phyloP scores from a whole-genome alignment of 2,888 invertebrate species.

The Caenorhabditis macrosperma region DNA sequence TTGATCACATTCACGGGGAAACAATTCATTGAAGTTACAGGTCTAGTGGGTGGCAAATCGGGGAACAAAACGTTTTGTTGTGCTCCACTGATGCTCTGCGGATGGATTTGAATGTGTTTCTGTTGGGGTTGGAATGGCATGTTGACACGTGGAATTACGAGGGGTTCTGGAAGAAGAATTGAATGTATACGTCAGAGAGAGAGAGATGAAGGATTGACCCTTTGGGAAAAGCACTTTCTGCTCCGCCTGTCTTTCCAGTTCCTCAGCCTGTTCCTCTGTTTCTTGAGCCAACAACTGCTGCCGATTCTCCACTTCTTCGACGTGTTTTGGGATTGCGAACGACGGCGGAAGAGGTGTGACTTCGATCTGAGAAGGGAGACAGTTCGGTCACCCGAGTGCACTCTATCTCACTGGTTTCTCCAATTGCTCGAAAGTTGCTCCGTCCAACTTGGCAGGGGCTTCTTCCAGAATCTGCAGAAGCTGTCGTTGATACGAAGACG shows the following conservation, averaged over 20 bases:
- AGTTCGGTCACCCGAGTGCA: not conserved
- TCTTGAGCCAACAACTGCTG: conserved; percentile 20
- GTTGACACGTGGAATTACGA: conserved; percentile 41
- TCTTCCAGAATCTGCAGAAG: conserved; percentile 36
- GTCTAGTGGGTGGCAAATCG: conserved; percentile 49
- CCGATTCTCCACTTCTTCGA: conserved; percentile 1
- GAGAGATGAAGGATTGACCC: not conserved
- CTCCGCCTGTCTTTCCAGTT: not conserved
- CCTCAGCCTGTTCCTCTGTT: not conserved
- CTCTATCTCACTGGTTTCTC: conserved; percentile 24
- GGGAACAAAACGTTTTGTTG: conserved; percentile 56
- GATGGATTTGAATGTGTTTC: conserved; percentile 32
- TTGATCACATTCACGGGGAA: not conserved
- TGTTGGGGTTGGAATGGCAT: conserved; percentile 51
- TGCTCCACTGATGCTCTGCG: conserved; percentile 29
- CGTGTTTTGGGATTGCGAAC: conserved; percentile 29
- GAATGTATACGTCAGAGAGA: not conserved
- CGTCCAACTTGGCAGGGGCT: conserved; percentile 50
- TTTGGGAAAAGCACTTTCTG: conserved; percentile 3
- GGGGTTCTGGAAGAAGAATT: conserved; percentile 13
- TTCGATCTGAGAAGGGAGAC: conserved; percentile 25
- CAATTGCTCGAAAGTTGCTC: conserved; percentile 33
- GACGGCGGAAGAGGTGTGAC: conserved; percentile 35
- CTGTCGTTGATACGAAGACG: conserved; percentile 47
- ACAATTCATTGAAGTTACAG: conserved; percentile 9